Percentiles rank a stretch among this genome's conserved stretches.
Evolutionary conservation across 2,797 vertebrate genomes (phyloP).

Genomic region (Tokudaia tokunoshimensis): DNA sequence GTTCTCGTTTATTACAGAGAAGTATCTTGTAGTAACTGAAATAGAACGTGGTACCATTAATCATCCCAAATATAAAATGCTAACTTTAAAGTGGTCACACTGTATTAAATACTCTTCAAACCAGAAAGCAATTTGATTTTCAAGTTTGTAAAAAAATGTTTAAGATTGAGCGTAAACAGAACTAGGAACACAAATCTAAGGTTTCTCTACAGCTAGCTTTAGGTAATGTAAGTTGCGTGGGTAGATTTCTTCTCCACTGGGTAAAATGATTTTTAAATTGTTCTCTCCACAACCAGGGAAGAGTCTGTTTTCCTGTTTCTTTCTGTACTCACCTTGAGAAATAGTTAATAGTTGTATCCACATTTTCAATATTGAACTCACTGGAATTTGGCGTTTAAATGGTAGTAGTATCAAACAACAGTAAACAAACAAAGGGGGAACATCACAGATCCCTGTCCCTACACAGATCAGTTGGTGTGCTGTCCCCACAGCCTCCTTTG

Average conservation of each 20-base stretch:
- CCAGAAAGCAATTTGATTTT: constrained; percentile 88
- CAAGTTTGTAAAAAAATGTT: constrained; percentile 77
- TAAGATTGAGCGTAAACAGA: constrained; percentile 52
- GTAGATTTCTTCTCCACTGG: background rate
- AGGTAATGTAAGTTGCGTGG: constrained; percentile 22
- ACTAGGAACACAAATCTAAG: constrained; percentile 35
- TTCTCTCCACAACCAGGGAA: constrained; percentile 4
- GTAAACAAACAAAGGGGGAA: background rate
- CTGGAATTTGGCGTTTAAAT: background rate
- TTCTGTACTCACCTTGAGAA: constrained; percentile 25
- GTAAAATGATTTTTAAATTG: constrained; percentile 36
- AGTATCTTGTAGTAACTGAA: constrained; percentile 89
- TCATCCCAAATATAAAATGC: constrained; percentile 86
- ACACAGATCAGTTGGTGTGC: background rate
- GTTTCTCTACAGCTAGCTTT: constrained; percentile 59
- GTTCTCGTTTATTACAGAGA: constrained; percentile 87
- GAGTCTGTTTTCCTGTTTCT: background rate
- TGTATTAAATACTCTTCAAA: constrained; percentile 88
- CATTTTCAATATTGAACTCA: constrained; percentile 43
- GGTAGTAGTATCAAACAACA: background rate
- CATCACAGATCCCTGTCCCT: background rate
- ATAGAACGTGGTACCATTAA: constrained; percentile 89
- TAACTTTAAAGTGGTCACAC: constrained; percentile 88
- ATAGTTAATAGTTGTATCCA: background rate
- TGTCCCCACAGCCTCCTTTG: background rate